phyloP scores from a whole-genome alignment of 35 echinoderm and acorn worm genomes.

The Holothuria glaberrima region DNA sequence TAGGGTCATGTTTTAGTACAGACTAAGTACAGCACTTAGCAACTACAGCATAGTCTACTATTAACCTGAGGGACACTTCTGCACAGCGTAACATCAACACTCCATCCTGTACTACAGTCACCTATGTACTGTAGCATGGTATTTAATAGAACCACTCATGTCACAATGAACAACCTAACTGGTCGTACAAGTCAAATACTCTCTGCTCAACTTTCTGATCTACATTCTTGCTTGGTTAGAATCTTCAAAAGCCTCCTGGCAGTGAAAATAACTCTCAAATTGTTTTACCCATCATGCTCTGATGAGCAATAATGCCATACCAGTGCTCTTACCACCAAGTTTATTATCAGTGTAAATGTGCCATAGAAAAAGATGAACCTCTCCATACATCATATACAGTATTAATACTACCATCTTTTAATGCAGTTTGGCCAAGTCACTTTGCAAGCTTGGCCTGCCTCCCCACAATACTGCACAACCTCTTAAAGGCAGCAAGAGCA shows the following conservation, averaged over 20 bases:
- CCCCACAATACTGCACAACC: too few species aligned
- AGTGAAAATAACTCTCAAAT: slow-evolving; percentile 38
- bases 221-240: background rate
- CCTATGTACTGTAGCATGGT: too few species aligned
- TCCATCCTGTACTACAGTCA: too few species aligned
- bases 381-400: background rate
- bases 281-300: slow-evolving; percentile 34
- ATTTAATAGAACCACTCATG: background rate
- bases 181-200: too few species aligned
- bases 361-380: background rate
- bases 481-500: too few species aligned
- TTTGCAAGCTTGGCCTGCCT: background rate
- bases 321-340: background rate
- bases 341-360: background rate
- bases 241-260: background rate
- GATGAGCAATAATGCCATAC: slow-evolving; percentile 31
- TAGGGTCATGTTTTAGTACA: too few species aligned
- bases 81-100: too few species aligned
- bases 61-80: too few species aligned
- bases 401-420: background rate
- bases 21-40: too few species aligned
- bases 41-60: too few species aligned
- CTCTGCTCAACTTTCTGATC: background rate
- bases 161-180: background rate
- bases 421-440: background rate